Conservation (phyloP, 2,888 invertebrate genomes). For the Oxycera nigricornis region DNA sequence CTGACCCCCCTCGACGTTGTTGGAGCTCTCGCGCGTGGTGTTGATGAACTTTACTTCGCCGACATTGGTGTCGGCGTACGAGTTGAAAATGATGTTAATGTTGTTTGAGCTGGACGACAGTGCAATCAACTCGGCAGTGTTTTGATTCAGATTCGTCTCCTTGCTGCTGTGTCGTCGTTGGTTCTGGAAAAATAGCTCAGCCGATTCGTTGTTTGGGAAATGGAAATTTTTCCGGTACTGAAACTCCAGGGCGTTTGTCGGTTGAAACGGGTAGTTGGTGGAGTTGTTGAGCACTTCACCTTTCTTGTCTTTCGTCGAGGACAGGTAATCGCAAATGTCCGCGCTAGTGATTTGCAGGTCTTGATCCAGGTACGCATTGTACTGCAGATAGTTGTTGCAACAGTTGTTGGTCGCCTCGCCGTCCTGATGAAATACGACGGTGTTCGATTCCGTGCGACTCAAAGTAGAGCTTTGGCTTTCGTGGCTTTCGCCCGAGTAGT, state of each 20-base stretch:
- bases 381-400: conserved; percentile 59
- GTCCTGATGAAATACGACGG: conserved; percentile 60
- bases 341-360: conserved; percentile 62
- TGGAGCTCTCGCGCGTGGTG: conserved; percentile 52
- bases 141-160: conserved; percentile 61
- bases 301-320: conserved; percentile 56
- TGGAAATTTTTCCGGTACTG: conserved; percentile 61
- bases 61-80: conserved; percentile 54
- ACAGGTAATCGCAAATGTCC: conserved; percentile 60
- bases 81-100: conserved; percentile 60
- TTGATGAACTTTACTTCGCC: conserved; percentile 61
- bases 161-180: conserved; percentile 54
- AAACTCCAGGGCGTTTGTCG: conserved; percentile 59
- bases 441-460: conserved; percentile 54
- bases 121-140: conserved; percentile 47
- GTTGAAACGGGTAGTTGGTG: conserved; percentile 60
- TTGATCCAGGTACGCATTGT: conserved; percentile 61
- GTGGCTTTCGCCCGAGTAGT: conserved; percentile 22
- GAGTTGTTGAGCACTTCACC: conserved; percentile 59
- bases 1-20: conserved; percentile 55
- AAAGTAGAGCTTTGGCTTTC: conserved; percentile 24
- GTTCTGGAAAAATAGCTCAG: not conserved
- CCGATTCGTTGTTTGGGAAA: conserved; percentile 31
- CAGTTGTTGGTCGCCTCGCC: conserved; percentile 61
- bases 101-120: conserved; percentile 60